Base-by-base conservation (phyloP, 2,797 vertebrate genomes). In the Pagetopsis macropterus region DNA sequence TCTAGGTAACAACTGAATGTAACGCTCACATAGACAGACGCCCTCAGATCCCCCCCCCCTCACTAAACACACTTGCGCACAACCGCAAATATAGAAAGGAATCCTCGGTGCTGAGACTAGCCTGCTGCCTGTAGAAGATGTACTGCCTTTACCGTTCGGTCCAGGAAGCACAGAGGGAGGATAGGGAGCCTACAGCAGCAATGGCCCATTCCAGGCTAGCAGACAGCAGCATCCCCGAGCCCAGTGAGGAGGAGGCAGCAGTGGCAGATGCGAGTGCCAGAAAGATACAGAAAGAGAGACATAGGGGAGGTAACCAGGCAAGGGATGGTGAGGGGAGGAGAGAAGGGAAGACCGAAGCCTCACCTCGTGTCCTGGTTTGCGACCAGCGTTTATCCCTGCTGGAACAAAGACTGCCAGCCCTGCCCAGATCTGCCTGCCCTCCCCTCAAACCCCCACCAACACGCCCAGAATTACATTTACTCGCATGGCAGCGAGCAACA, bases 121-220 rank as follows among this genome's bases (percentile, higher is more conserved):
- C 75, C 61, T 4, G 63, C 77, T 64, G 75, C 75, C 72, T 71
- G 76, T 78, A 79, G 70, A 82, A 74, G 72, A 68, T 66, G 66
- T 66, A 1, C 81, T 78, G 75, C 48, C 66, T 88, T 94, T 97
- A 97, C 96, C 96, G 95, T 96, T 88, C 89, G 88, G 91, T 97
- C 95, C 94, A 93, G 88, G 93, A 94, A 95, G 89, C 85, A 93
- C 85, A 90, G 86, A 84, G 94, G 87, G 89, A 90, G 86, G 93
- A 92, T 77, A 87, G 89, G 91, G 86, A 89, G 86, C 88, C 91
- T 93, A 93, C 94, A 96, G 94, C 95, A 96, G 94, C 93, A 87
- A 72, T 94, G 95, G 91, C 95, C 96, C 96, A 92, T 91, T 79
- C 78, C 49, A 75, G 51, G 78, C 86, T 82, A 83, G 67, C 79